These are phyloP conservation scores for Trissonchulus sp. DNA, from an alignment of 2,888 invertebrate genomes.

Conservation along the genomic window DNA sequence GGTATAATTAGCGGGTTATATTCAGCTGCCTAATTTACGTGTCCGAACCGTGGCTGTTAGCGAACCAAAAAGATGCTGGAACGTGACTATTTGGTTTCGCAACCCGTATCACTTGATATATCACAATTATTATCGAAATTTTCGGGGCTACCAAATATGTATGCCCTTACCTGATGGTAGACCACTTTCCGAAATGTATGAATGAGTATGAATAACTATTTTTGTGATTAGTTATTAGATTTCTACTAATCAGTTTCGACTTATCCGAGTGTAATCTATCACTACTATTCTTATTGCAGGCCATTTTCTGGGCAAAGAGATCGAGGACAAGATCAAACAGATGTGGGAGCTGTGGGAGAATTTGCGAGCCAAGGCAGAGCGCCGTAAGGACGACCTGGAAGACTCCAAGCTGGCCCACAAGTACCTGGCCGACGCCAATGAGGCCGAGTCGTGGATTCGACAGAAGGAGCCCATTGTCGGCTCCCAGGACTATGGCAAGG, in stretches of 20 bases:
- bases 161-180: constrained; percentile 60
- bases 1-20: too few relatives aligned
- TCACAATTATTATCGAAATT: too few relatives aligned
- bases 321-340: constrained; percentile 70
- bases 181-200: constrained; percentile 49
- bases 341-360: constrained; percentile 85
- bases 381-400: constrained; percentile 90
- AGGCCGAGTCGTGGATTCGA: constrained; percentile 97
- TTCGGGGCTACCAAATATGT: neutral
- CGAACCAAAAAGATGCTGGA: too few relatives aligned
- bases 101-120: too few relatives aligned
- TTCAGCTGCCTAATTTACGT: too few relatives aligned
- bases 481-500: constrained; percentile 92
- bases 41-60: too few relatives aligned
- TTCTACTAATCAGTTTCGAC: neutral
- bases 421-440: constrained; percentile 99
- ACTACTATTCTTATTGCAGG: constrained; percentile 59
- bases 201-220: too few relatives aligned
- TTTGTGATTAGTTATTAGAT: too few relatives aligned
- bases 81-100: too few relatives aligned
- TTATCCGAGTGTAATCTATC: too few relatives aligned
- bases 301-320: constrained; percentile 94
- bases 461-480: constrained; percentile 97
- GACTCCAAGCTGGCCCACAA: constrained; percentile 87
- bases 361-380: constrained; percentile 65